A percentile compares a stretch with the other conserved stretches of the same genome.
Conservation (phyloP, 1,140 invertebrate genomes). For the Zophobas atratus region DNA sequence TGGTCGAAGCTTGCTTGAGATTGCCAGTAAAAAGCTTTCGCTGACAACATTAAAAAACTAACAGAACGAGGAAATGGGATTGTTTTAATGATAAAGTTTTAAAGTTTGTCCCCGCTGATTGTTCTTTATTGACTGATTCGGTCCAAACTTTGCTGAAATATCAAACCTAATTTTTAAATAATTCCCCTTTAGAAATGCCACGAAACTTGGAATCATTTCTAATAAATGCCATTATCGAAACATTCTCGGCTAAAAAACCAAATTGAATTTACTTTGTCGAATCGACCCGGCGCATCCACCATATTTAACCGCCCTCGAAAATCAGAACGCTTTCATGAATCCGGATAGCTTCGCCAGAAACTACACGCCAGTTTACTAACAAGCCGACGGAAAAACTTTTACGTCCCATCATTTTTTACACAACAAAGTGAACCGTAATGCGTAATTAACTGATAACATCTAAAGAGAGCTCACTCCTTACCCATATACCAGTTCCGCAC, state of each 20-base stretch:
- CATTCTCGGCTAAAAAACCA: background rate
- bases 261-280: slow-evolving; percentile 11
- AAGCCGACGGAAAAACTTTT: background rate
- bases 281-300: background rate
- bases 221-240: slow-evolving; percentile 5
- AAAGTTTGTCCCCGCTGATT: slow-evolving; percentile 30
- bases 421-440: background rate
- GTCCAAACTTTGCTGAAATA: slow-evolving; percentile 23
- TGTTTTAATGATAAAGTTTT: slow-evolving; percentile 43
- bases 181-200: slow-evolving; percentile 12
- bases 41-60: slow-evolving; percentile 39
- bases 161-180: slow-evolving; percentile 38
- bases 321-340: no score
- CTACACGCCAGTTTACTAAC: no score
- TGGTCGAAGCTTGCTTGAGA: slow-evolving; percentile 30
- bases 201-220: slow-evolving; percentile 22
- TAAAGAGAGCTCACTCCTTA: no score
- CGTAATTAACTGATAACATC: no score
- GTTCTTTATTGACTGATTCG: slow-evolving; percentile 35
- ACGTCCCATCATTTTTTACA: background rate
- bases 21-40: slow-evolving; percentile 25
- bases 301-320: no score
- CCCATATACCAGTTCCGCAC: no score
- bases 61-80: slow-evolving; percentile 35
- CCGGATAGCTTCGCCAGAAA: no score